These are phyloP conservation scores for Protula sp. DNA, from an alignment of 2,888 invertebrate genomes.

Conservation along the genomic window DNA sequence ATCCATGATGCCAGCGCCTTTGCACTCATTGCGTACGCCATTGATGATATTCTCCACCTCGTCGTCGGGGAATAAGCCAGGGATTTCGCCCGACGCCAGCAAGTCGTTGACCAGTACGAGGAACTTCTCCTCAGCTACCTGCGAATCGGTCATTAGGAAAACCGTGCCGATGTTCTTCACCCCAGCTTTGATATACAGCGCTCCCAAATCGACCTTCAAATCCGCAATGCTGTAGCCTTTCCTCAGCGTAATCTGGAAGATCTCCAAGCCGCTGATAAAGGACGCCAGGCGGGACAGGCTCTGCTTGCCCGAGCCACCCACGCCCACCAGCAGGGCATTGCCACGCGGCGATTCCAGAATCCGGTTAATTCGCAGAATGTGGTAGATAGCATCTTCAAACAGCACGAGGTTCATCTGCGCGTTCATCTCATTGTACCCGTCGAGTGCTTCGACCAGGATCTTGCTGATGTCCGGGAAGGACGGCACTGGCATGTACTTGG, in stretches of 20 bases:
- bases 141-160: slow-evolving; percentile 97
- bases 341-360: slow-evolving; percentile 91
- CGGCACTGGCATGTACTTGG: slow-evolving; percentile 84
- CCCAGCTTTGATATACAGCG: slow-evolving; percentile 83
- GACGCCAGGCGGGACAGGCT: slow-evolving; percentile 85
- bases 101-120: slow-evolving; percentile 91
- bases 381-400: slow-evolving; percentile 96
- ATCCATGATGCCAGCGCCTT: slow-evolving; percentile 77
- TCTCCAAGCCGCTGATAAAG: slow-evolving; percentile 89
- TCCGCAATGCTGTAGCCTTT: slow-evolving; percentile 77
- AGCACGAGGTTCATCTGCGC: slow-evolving; percentile 93
- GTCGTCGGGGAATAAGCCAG: slow-evolving; percentile 91
- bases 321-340: slow-evolving; percentile 87
- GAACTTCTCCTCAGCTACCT: slow-evolving; percentile 91
- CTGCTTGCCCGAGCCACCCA: slow-evolving; percentile 94
- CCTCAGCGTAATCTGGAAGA: slow-evolving; percentile 64
- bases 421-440: slow-evolving; percentile 90
- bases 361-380: slow-evolving; percentile 81
- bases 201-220: slow-evolving; percentile 77
- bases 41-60: slow-evolving; percentile 90
- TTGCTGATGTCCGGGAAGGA: slow-evolving; percentile 75
- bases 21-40: slow-evolving; percentile 62
- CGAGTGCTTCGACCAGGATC: slow-evolving; percentile 80
- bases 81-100: slow-evolving; percentile 90
- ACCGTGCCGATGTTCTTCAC: slow-evolving; percentile 89